phyloP scores from a whole-genome alignment of 2,797 vertebrate species.

The Momotus momota region DNA sequence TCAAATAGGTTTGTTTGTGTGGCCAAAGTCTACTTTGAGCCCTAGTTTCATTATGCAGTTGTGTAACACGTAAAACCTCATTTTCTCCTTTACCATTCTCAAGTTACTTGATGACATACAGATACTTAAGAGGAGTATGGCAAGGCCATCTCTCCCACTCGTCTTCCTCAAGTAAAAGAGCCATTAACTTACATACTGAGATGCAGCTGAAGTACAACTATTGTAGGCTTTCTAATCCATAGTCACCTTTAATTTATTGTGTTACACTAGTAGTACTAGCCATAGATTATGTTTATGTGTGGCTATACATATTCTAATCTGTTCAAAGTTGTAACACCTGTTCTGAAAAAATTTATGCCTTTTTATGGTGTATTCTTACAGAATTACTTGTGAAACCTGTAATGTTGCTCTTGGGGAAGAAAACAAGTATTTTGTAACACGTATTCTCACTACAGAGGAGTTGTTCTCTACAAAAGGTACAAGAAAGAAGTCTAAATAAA shows the following conservation, averaged over 20 bases:
- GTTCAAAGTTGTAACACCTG: not conserved
- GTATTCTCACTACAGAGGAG: not conserved
- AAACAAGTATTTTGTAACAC: not conserved
- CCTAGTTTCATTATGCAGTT: not conserved
- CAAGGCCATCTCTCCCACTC: not conserved
- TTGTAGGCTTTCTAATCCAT: not conserved
- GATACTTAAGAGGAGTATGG: not conserved
- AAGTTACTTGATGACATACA: slow-evolving; percentile 1
- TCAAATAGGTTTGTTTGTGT: not conserved
- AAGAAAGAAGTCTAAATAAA: not conserved
- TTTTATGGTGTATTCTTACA: not conserved
- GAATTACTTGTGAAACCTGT: not conserved
- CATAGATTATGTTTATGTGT: not conserved
- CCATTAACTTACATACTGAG: not conserved
- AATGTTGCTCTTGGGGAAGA: not conserved
- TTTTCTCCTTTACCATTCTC: slow-evolving; percentile 11
- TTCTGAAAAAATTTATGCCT: not conserved
- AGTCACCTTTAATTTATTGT: not conserved
- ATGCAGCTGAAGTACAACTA: not conserved
- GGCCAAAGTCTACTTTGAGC: not conserved
- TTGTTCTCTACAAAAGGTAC: not conserved
- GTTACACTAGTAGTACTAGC: not conserved
- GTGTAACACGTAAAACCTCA: not conserved
- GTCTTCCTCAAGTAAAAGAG: not conserved
- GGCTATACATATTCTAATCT: not conserved